Percentiles rank a stretch among this genome's conserved stretches.
Conservation (phyloP, 2,797 vertebrate species). For the Neostethus bicornis region DNA sequence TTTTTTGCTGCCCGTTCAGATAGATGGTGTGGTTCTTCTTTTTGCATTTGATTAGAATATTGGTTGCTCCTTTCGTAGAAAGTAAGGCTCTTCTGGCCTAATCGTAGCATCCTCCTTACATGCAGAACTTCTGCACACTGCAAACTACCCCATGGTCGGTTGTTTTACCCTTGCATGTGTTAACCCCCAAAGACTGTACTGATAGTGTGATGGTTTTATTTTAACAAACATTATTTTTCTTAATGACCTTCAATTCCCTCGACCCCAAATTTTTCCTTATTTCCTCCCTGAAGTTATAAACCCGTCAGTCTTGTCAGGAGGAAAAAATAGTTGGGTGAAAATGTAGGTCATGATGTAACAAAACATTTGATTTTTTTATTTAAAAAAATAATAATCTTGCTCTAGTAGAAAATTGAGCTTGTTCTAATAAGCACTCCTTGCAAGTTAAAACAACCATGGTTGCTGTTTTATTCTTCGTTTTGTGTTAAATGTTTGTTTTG, state of each 20-base stretch:
- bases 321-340: conserved; percentile 36
- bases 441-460: conserved; percentile 56
- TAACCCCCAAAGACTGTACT: conserved; percentile 61
- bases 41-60: conserved; percentile 47
- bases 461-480: conserved; percentile 35
- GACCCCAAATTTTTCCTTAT: conserved; percentile 14
- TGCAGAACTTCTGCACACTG: conserved; percentile 42
- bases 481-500: conserved; percentile 9
- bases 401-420: conserved; percentile 61
- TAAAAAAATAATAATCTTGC: conserved; percentile 62
- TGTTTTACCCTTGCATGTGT: conserved; percentile 50
- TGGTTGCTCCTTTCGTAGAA: conserved; percentile 50
- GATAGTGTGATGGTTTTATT: conserved; percentile 64
- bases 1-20: conserved; percentile 69
- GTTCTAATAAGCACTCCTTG: conserved; percentile 77
- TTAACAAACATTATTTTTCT: conserved; percentile 61
- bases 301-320: conserved; percentile 17
- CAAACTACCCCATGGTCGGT: conserved; percentile 40
- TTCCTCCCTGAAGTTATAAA: conserved; percentile 26
- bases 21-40: conserved; percentile 30
- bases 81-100: conserved; percentile 57
- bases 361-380: conserved; percentile 55
- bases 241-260: conserved; percentile 45
- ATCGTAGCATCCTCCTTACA: conserved; percentile 59
- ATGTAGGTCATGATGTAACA: conserved; percentile 51